Conservation (phyloP, 2,113 vertebrate species). For the Sphyrna mokarran region DNA sequence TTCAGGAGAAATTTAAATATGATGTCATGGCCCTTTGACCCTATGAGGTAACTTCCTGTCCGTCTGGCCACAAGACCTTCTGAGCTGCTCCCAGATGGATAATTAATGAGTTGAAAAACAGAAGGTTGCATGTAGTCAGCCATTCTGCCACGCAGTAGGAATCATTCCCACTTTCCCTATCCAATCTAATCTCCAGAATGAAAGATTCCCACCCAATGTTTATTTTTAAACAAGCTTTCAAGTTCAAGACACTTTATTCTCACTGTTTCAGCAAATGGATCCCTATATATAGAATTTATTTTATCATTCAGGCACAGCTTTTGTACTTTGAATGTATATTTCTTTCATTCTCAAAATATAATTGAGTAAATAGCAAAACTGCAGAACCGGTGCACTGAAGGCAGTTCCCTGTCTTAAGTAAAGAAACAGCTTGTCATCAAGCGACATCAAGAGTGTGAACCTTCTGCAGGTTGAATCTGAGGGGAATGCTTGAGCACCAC, state of each 20-base stretch:
- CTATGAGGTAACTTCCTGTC: no score
- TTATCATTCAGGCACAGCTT: not conserved
- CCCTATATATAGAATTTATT: not conserved
- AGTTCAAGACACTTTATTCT: not conserved
- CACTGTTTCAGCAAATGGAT: not conserved
- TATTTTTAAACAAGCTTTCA: not conserved
- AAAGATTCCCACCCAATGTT: no score
- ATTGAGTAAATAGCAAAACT: not conserved
- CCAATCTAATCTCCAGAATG: no score
- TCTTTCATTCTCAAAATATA: not conserved
- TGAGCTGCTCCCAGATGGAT: no score
- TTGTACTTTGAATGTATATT: not conserved
- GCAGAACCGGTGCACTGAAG: not conserved
- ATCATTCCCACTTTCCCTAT: no score
- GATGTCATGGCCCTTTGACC: no score
- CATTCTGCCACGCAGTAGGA: no score
- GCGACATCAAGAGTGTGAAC: not conserved
- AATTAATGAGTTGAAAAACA: no score
- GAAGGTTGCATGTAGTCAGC: no score
- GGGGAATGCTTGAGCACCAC: not conserved
- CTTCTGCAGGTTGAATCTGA: conserved; percentile 3
- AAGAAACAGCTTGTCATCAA: conserved; percentile 36
- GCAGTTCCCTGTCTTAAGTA: not conserved
- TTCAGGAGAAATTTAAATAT: no score
- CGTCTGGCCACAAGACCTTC: no score